Evolutionary conservation across 2,113 vertebrate genomes (phyloP), one percentile per base, ranked within the genome.

Genomic region (Callithrix jacchus): DNA sequence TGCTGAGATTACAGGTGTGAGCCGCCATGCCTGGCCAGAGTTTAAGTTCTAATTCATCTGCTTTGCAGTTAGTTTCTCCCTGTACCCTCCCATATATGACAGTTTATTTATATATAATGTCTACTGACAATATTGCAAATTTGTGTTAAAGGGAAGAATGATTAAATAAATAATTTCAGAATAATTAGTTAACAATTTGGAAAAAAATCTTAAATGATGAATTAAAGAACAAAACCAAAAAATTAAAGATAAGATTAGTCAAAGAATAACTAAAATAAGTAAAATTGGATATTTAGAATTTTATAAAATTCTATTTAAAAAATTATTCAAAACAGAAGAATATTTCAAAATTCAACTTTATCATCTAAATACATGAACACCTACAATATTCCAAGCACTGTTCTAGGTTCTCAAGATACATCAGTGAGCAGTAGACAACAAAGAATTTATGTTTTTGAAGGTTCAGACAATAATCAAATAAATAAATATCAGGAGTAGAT

Each of bases 271-370:
- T 58, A 35, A 35, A 45, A 37, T 14, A 71, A 86, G 47, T 47
- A 49, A 49, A 74, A 66, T 6, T 13, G 2, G 13, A 35, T 76
- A 66, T 85, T 85, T 76, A 35, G 56, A 35, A 93, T 58, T 95
- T 79, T 77, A 66, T 77, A 94, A 42, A 89, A 87, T 91, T 92
- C n/a, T 58, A 14, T 66, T 82, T 87, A 25, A 66, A 86, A 93
- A 93, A 71, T 54, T 17, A 95, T 95, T 49, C 47, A 64, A 80
- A 64, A 73, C 11, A 42, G 21, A 79, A 73, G 20, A 64, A 40
- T 81, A 81, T 49, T 71, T 35, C 45, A 87, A 64, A 81, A 54
- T 91, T 25, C 52, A 87, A 80, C 73, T 25, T 7, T 27, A 87
- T 52, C 45, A 35, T 54, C 27, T 77, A 54, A 40, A 27, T 52